These are phyloP conservation scores for Macaria liturata DNA, from an alignment of 2,888 invertebrate genomes.

Conservation along the genomic window DNA sequence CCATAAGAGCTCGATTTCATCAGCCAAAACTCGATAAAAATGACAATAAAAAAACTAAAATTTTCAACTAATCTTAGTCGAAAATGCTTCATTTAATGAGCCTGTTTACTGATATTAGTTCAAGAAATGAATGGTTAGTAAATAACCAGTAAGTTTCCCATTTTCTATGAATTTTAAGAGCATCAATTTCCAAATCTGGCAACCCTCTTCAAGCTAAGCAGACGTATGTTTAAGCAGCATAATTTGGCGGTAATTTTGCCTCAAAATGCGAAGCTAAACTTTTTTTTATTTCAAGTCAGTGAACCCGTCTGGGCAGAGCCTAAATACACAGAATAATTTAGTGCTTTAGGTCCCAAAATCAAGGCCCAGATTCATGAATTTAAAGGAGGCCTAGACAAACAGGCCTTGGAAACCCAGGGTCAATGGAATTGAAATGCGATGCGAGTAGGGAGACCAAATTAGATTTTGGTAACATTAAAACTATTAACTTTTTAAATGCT, in stretches of 20 bases:
- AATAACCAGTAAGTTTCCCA: too few relatives aligned
- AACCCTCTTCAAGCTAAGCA: constrained; percentile 15
- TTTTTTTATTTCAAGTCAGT: constrained; percentile 20
- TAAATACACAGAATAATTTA: constrained; percentile 38
- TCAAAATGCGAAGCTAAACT: constrained; percentile 14
- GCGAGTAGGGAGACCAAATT: constrained; percentile 1
- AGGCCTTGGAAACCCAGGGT: constrained; percentile 14
- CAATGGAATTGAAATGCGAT: constrained; percentile 14
- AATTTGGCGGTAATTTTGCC: constrained; percentile 30
- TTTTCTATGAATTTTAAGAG: too few relatives aligned
- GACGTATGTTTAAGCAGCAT: constrained; percentile 20
- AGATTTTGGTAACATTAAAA: too few relatives aligned
- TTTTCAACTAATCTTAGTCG: too few relatives aligned
- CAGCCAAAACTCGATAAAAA: too few relatives aligned
- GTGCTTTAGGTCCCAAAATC: constrained; percentile 24
- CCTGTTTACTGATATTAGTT: too few relatives aligned
- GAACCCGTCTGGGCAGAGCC: constrained; percentile 17
- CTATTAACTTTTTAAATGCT: too few relatives aligned
- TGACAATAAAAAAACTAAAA: too few relatives aligned
- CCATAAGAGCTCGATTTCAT: too few relatives aligned
- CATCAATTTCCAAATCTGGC: constrained; percentile 3
- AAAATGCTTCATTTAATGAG: too few relatives aligned
- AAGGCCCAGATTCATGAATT: constrained; percentile 57
- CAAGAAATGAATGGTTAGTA: too few relatives aligned
- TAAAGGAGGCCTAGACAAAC: constrained; percentile 38